Percentiles rank a stretch among this genome's conserved stretches.
Evolutionary conservation across 1,140 invertebrate species (phyloP).

Genomic region (Tribolium castaneum): DNA sequence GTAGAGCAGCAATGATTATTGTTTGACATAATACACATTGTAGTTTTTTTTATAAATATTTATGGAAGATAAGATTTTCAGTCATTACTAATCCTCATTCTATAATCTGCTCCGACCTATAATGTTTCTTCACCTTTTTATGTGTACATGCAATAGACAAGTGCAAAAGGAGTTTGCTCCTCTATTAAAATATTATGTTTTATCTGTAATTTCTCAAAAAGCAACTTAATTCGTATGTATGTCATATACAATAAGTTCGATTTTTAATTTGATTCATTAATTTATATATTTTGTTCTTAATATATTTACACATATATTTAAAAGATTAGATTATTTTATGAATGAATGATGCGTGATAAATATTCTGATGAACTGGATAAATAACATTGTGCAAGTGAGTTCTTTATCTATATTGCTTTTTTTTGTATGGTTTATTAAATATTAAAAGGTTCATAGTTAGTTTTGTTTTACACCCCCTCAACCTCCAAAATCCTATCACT

Average conservation of each 20-base stretch:
- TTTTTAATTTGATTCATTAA: conserved; percentile 36
- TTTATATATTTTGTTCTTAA: conserved; percentile 42
- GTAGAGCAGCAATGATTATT: conserved; percentile 18
- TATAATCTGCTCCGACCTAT: conserved; percentile 54
- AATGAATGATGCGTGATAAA: conserved; percentile 43
- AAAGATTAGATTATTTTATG: conserved; percentile 47
- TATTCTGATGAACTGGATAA: conserved; percentile 31
- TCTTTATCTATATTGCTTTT: conserved; percentile 59
- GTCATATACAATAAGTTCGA: conserved; percentile 11
- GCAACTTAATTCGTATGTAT: conserved; percentile 23
- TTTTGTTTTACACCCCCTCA: conserved; percentile 11
- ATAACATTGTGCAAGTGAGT: conserved; percentile 49
- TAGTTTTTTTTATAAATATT: conserved; percentile 51
- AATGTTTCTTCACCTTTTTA: conserved; percentile 50
- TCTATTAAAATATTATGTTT: conserved; percentile 31
- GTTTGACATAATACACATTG: conserved; percentile 35
- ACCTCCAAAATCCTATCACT: not conserved
- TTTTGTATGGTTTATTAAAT: conserved; percentile 56
- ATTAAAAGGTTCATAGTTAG: conserved; percentile 45
- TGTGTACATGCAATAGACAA: conserved; percentile 59
- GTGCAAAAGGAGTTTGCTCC: conserved; percentile 51
- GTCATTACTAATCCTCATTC: conserved; percentile 24
- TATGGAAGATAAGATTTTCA: conserved; percentile 35
- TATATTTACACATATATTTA: conserved; percentile 39
- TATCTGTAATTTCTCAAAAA: conserved; percentile 33